Percentiles rank a stretch among this genome's conserved stretches.
These are phyloP conservation scores for Sipha maydis DNA, from an alignment of 2,888 invertebrate genomes.

Conservation along the genomic window DNA sequence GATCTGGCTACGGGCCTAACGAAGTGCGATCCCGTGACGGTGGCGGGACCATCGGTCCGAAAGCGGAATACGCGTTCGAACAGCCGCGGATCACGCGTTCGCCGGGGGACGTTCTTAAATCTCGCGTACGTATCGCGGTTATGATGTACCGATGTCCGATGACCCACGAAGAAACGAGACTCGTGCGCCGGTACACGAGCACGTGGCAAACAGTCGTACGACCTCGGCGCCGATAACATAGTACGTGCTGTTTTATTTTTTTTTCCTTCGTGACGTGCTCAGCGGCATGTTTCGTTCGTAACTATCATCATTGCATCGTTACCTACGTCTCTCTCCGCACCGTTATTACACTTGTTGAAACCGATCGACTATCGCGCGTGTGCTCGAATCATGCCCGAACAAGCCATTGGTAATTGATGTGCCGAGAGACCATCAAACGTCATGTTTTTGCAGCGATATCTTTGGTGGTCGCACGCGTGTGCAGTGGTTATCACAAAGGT, in stretches of 20 bases:
- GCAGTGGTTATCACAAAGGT: too few species aligned
- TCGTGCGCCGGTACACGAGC: slow-evolving; percentile 2
- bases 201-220: background rate
- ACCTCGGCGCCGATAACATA: background rate
- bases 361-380: slow-evolving; percentile 28
- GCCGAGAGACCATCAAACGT: slow-evolving; percentile 27
- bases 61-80: slow-evolving; percentile 44
- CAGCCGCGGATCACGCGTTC: slow-evolving; percentile 16
- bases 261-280: background rate
- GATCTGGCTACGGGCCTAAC: too few species aligned
- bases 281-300: background rate
- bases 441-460: background rate
- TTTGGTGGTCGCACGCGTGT: too few species aligned
- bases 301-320: background rate
- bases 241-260: too few species aligned
- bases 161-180: background rate
- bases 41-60: background rate
- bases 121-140: background rate
- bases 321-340: background rate
- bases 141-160: background rate
- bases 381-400: slow-evolving; percentile 16
- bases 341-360: background rate
- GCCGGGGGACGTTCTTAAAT: slow-evolving; percentile 55
- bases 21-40: background rate
- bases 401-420: slow-evolving; percentile 1